phyloP scores from a whole-genome alignment of 1,140 invertebrate species.

The Drosophila pectinifera region DNA sequence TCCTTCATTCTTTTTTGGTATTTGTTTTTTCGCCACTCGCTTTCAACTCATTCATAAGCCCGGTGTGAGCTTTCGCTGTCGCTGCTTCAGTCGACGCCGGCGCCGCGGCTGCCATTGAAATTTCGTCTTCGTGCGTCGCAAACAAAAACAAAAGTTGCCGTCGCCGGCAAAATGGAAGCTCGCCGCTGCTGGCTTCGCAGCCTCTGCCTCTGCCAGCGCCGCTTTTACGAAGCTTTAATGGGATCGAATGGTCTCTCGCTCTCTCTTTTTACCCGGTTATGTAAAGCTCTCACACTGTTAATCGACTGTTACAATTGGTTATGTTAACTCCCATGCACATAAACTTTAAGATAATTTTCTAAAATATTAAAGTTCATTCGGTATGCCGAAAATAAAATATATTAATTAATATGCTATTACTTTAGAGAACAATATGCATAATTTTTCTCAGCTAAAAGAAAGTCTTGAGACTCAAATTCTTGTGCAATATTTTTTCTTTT shows the following conservation, averaged over 20 bases:
- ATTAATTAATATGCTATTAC: too few relatives aligned
- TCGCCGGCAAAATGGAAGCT: conserved; percentile 67
- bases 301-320: too few relatives aligned
- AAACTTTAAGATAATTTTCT: too few relatives aligned
- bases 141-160: conserved; percentile 74
- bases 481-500: too few relatives aligned
- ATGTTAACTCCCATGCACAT: too few relatives aligned
- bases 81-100: conserved; percentile 10
- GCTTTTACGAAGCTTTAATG: conserved; percentile 14
- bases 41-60: conserved; percentile 61
- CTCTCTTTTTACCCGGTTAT: conserved; percentile 6
- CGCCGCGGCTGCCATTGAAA: conserved; percentile 67
- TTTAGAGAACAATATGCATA: too few relatives aligned
- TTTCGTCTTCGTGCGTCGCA: conserved; percentile 58
- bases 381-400: too few relatives aligned
- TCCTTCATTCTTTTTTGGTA: background rate
- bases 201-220: conserved; percentile 1
- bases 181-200: conserved; percentile 7
- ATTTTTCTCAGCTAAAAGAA: too few relatives aligned
- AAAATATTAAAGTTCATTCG: too few relatives aligned
- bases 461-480: too few relatives aligned
- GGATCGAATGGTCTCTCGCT: background rate
- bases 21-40: conserved; percentile 35
- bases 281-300: background rate
- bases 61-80: conserved; percentile 39